Evolutionary conservation across 2,797 vertebrate species (phyloP).

Genomic region (Tolypeutes matacus): DNA sequence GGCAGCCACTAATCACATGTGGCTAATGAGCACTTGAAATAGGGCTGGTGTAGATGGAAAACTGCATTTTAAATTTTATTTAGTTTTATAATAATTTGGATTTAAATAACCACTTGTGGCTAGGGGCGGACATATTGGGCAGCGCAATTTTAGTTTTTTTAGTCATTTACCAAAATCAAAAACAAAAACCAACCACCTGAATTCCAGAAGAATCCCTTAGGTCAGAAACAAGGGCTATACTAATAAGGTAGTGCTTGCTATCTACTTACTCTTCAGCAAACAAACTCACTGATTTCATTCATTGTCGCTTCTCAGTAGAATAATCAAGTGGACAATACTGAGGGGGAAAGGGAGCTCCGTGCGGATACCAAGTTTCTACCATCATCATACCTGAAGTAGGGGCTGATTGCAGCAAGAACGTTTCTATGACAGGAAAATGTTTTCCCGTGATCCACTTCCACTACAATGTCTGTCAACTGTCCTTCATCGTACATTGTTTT

Average conservation of each 20-base stretch:
- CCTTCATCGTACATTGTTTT: constrained; percentile 98
- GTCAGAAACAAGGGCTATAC: not conserved
- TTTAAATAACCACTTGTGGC: not conserved
- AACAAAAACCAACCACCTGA: not conserved
- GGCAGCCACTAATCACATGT: not conserved
- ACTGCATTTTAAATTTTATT: constrained; percentile 4
- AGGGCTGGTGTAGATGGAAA: not conserved
- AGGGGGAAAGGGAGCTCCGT: not conserved
- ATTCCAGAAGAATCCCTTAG: not conserved
- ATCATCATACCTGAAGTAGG: constrained; percentile 96
- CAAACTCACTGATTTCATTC: not conserved
- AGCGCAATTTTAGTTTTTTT: not conserved
- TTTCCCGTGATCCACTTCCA: constrained; percentile 98
- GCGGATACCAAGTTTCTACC: not conserved
- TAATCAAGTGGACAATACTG: not conserved
- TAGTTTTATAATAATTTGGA: constrained; percentile 40
- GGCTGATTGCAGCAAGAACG: constrained; percentile 99
- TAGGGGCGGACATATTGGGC: not conserved
- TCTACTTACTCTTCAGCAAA: constrained; percentile 14
- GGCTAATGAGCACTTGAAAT: not conserved
- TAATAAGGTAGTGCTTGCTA: not conserved
- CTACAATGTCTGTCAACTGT: constrained; percentile 98
- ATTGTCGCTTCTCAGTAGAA: not conserved
- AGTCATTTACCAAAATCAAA: not conserved
- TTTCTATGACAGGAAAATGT: constrained; percentile 99